Evolutionary conservation across 2,113 vertebrate genomes (phyloP), one percentile per base, ranked within the genome.

Genomic region (Empidonax traillii): DNA sequence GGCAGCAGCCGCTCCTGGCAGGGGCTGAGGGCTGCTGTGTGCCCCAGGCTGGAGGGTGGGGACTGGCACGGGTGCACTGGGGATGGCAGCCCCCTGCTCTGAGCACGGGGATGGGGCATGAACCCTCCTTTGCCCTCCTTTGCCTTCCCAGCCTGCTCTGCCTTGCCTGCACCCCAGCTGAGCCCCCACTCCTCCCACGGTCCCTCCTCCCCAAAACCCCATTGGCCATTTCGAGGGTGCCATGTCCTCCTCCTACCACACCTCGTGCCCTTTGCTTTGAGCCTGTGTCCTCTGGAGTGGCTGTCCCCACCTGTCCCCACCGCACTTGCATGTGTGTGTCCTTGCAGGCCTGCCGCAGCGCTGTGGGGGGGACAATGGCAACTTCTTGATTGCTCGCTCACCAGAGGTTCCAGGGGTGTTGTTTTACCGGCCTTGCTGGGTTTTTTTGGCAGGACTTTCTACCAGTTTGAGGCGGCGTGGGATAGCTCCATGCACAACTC

Each of bases 401-500:
- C 66, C 59, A 43, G 33, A 41, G 24, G 10, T 71, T 25, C 12
- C 8, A 30, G 47, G 21, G 12, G 23, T 55, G 44, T 71, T 85
- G 65, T 87, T 93, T 95, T 66, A 88, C 69, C 39, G 18, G 14
- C 8, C 53, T 59, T 89, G 61, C 63, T 97, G 79, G 19, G 9
- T 86, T 95, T 91, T 59, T 87, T 87, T 4, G 66, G 61, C 97
- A 99, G 99, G 98, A 99, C 99, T 27, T 99, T 99, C 96, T 99
- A 98, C 97, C 99, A 98, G 82, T 99, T 99, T 25, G 99, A 99
- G 95, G 97, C 99, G 0, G 99, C 99, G 25, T 99, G 99, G 99
- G 99, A 99, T 78, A 99, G 99, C 94, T 99, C 99, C 95, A 99
- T 99, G 99, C 99, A 99, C 98, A 99, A 99, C 97, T 99, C 99